A percentile compares a stretch with the other conserved stretches of the same genome.
These are phyloP conservation scores for Buathra laborator DNA, from an alignment of 2,888 invertebrate species.

Conservation along the genomic window DNA sequence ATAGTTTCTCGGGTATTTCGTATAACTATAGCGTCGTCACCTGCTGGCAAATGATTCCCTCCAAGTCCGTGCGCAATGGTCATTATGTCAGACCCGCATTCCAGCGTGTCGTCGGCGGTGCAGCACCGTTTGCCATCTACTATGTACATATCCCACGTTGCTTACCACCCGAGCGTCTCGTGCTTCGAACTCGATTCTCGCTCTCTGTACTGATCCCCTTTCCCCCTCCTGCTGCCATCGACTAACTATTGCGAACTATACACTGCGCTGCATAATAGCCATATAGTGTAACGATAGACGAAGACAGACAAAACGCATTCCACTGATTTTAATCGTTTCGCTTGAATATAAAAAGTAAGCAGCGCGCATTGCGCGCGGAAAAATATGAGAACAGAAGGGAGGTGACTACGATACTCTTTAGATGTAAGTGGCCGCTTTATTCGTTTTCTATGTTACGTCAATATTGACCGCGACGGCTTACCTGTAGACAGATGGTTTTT, in stretches of 20 bases:
- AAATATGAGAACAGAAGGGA: background rate
- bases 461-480: background rate
- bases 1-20: background rate
- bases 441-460: conserved; percentile 1
- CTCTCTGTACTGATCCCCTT: conserved; percentile 21
- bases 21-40: conserved; percentile 22
- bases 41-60: conserved; percentile 68
- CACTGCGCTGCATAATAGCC: conserved; percentile 34
- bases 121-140: conserved; percentile 47
- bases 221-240: background rate
- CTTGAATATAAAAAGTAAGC: background rate
- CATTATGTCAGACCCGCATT: conserved; percentile 73
- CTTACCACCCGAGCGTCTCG: conserved; percentile 15
- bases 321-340: conserved; percentile 54
- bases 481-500: background rate
- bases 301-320: conserved; percentile 54
- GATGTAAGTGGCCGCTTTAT: conserved; percentile 33
- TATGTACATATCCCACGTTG: conserved; percentile 43
- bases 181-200: conserved; percentile 47
- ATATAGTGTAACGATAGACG: background rate
- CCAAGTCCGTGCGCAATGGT: conserved; percentile 63
- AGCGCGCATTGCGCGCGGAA: background rate
- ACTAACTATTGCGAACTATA: conserved; percentile 30
- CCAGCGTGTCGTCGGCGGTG: conserved; percentile 67
- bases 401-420: background rate